These are phyloP conservation scores for Ceryle rudis DNA, from an alignment of 2,797 vertebrate species.

Conservation along the genomic window DNA sequence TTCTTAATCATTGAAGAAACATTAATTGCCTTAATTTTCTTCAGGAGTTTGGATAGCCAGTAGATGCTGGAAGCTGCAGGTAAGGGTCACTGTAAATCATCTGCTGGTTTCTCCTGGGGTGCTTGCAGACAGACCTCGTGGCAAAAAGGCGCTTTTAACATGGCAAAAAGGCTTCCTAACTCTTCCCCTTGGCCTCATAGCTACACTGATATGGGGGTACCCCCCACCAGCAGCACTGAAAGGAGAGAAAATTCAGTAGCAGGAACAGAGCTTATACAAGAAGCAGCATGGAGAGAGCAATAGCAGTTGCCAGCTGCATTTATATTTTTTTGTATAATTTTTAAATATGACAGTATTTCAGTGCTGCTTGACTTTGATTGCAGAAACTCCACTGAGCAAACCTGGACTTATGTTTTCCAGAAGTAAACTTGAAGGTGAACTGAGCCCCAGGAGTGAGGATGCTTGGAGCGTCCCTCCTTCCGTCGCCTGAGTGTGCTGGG, in stretches of 20 bases:
- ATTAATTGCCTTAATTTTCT: not conserved
- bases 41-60: not conserved
- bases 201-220: not conserved
- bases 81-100: not conserved
- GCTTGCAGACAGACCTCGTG: rapidly evolving
- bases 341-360: not conserved
- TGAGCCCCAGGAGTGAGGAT: not conserved
- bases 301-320: not conserved
- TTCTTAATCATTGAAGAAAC: not conserved
- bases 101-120: not conserved
- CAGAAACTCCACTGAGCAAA: not conserved
- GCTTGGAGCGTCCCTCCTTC: not conserved
- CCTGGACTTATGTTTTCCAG: not conserved
- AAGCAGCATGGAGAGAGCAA: not conserved
- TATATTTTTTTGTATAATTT: not conserved
- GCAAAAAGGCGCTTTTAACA: not conserved
- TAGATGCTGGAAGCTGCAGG: not conserved
- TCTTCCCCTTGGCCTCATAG: not conserved
- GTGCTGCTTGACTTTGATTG: not conserved
- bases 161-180: not conserved
- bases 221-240: not conserved
- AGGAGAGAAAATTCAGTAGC: not conserved
- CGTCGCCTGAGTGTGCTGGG: rapidly evolving
- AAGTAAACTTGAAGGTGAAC: not conserved
- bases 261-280: not conserved